Evolutionary conservation across 2,113 vertebrate genomes (phyloP), one percentile per base, ranked within the genome.

Genomic region (Motacilla tschutschensis): DNA sequence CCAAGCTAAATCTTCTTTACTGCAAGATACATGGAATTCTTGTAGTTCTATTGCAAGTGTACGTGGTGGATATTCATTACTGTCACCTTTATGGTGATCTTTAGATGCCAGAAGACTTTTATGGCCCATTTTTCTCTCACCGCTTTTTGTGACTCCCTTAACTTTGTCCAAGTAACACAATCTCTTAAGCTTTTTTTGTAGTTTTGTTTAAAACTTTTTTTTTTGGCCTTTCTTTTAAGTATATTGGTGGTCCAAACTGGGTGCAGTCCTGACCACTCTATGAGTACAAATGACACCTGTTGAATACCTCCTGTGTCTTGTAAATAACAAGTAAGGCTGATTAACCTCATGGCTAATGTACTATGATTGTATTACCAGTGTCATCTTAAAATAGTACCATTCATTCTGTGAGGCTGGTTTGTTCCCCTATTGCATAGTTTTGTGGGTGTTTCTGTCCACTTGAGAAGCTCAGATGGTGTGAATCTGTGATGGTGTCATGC

Each of bases 1-100:
- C 33, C 77, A 89, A 76, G 17, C 35, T 90, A 77, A 86, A 55
- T 88, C 71, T 80, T 88, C 28, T 81, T 91, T 84, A 66, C 35
- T 47, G n/a, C 51, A 82, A 76, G 75, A 62, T 63, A 70, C 84
- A 70, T 3, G 0, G 7, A 62, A 33, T 31, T 21, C 25, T 79
- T 87, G 40, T 83, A 16, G 57, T 75, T 87, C 79, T 83, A 1
- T 58, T 82, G 53, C 72, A 59, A 48, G 48, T 38, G 53, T 35
- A 73, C 0, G 0, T 44, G 41, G 64, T 66, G 53, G 40, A 8
- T 80, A 71, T 93, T 79, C 73, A 77, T 77, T 80, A 31, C 15
- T 67, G 76, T 53, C 65, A 71, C 50, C 28, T 64, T 85, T 79
- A 38, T 50, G 38, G 74, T 62, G 74, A 62, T 87, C 53, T 87